Evolutionary conservation across 1,140 invertebrate species (phyloP).

Genomic region (Drosophila pandora): DNA sequence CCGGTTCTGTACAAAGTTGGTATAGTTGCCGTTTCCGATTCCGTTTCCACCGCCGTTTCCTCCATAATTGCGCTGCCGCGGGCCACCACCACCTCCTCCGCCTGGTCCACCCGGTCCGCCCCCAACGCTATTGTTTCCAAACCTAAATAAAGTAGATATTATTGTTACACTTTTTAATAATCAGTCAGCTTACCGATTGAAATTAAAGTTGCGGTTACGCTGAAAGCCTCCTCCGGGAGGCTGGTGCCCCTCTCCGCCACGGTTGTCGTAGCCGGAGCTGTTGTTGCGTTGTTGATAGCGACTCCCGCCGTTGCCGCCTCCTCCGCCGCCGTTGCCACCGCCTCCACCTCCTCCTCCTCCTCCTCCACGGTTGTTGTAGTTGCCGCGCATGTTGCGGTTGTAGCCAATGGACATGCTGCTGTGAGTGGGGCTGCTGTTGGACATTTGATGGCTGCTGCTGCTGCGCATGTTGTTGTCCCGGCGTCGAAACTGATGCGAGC

Average conservation of each 20-base stretch:
- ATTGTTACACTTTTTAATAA: not conserved
- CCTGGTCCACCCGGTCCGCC: conserved; percentile 10
- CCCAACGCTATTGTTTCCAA: conserved; percentile 14
- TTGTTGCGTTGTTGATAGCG: conserved; percentile 50
- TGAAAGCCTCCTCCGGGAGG: conserved; percentile 45
- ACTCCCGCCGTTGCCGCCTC: conserved; percentile 9
- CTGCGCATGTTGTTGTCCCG: conserved; percentile 13
- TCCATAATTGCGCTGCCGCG: conserved; percentile 4
- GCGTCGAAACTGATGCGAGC: conserved; percentile 39
- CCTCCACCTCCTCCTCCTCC: conserved; percentile 6
- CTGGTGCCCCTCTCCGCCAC: conserved; percentile 10
- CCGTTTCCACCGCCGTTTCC: conserved; percentile 27
- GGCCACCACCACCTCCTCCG: conserved; percentile 20
- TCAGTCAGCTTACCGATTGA: conserved; percentile 42
- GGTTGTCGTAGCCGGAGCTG: conserved; percentile 28
- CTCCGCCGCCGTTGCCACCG: not conserved
- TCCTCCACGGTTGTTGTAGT: conserved; percentile 23
- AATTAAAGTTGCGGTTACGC: conserved; percentile 51
- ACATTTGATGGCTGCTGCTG: conserved; percentile 13
- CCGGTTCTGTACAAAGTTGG: conserved; percentile 67
- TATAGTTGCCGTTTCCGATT: conserved; percentile 42
- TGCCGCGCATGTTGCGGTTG: conserved; percentile 7
- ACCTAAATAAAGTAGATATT: not conserved
- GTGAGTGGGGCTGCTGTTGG: conserved; percentile 42
- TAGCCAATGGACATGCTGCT: conserved; percentile 28